phyloP scores from a whole-genome alignment of 2,888 invertebrate genomes.

The Halictus quadricinctus region DNA sequence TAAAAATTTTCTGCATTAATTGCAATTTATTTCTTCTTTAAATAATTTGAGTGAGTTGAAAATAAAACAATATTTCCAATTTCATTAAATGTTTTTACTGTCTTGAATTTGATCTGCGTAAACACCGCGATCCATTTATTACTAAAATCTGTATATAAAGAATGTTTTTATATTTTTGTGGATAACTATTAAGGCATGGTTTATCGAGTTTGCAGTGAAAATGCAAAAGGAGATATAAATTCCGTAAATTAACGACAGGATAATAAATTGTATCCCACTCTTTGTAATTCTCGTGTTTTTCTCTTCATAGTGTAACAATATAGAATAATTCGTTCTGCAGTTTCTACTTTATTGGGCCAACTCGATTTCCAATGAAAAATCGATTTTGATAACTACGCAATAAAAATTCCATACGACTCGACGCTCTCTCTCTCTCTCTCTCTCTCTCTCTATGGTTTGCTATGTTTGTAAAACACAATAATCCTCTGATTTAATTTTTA shows the following conservation, averaged over 20 bases:
- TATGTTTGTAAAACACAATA: not conserved
- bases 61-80: no score
- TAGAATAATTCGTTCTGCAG: not conserved
- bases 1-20: not conserved
- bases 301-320: not conserved
- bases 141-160: not conserved
- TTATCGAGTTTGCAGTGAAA: not conserved
- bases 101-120: no score
- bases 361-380: not conserved
- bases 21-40: not conserved
- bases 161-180: not conserved
- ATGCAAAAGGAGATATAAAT: not conserved
- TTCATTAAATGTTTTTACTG: no score
- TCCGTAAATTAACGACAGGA: not conserved
- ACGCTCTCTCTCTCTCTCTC: not conserved
- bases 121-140: no score
- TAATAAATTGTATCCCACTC: not conserved
- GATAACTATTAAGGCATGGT: not conserved
- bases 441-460: not conserved
- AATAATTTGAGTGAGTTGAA: not conserved
- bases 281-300: not conserved
- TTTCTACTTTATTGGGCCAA: not conserved
- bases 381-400: slow-evolving; percentile 1
- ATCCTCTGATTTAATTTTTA: not conserved
- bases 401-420: not conserved